Evolutionary conservation across 2,113 vertebrate genomes (phyloP), one percentile per base, ranked within the genome.

Genomic region (Malurus cyaneus): DNA sequence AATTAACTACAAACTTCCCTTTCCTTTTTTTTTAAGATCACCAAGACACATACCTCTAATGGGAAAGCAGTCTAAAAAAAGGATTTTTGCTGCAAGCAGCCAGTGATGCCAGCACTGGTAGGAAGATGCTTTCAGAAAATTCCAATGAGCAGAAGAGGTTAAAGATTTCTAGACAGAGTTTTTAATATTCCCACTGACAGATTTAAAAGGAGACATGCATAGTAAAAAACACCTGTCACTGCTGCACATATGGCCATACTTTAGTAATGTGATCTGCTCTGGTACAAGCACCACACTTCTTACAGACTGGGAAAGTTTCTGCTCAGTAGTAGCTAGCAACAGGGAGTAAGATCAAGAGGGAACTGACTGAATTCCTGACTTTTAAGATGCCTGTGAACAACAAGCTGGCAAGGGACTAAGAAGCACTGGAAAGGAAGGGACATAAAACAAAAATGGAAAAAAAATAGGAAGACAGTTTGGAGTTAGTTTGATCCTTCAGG

Each of bases 171-270:
- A 92, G 64, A 56, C n/a, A 77, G 13, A 52, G 77, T 61, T 93
- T 93, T 92, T 93, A 87, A 88, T 77, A 87, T 89, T 93, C 62
- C 65, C 84, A 91, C 50, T 71, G 81, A 72, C 80, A 85, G 90
- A 87, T 95, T 95, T 89, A 91, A 77, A 95, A 93, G 91, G 18
- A 96, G 88, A 81, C 70, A 70, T 5, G 64, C 59, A 84, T 1
- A 91, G 91, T 71, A 80, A 59, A 86, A 88, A 93, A 31, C 96
- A 96, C 91, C 93, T 95, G 94, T 93, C 81, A 62, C 31, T 69
- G 65, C 23, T 76, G 92, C 87, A 93, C 91, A 95, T 60, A 73
- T 57, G 96, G 92, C 86, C 85, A 66, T 66, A 53, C 91, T 93
- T 94, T 0, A 85, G 85, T 78, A 94, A 95, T 5, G 20, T 44